Conservation (phyloP, 2,888 invertebrate genomes). For the Cybosia mesomella region DNA sequence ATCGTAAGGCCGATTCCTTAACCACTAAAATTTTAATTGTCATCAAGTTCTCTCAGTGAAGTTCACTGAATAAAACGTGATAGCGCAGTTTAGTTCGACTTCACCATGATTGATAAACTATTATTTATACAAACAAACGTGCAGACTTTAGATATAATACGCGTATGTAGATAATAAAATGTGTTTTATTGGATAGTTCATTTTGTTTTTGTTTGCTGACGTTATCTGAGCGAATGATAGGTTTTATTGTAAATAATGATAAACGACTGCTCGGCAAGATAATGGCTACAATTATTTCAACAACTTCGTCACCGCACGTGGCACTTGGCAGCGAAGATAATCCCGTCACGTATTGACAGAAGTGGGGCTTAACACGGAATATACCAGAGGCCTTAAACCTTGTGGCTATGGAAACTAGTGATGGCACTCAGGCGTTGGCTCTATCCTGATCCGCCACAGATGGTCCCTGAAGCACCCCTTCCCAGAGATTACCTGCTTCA, state of each 20-base stretch:
- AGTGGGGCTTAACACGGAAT: no score
- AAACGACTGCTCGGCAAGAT: slow-evolving; percentile 48
- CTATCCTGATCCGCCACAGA: no score
- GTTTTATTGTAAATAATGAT: slow-evolving; percentile 61
- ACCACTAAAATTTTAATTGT: no score
- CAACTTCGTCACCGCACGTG: slow-evolving; percentile 19
- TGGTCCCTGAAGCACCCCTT: no score
- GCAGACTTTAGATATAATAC: background rate
- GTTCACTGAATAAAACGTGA: background rate
- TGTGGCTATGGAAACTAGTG: no score
- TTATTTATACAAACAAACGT: slow-evolving; percentile 29
- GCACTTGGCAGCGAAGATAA: background rate
- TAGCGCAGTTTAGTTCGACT: background rate
- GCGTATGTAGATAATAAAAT: slow-evolving; percentile 30
- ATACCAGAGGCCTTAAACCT: no score
- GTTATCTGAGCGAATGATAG: slow-evolving; percentile 59
- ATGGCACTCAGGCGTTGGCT: no score
- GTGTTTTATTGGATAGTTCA: slow-evolving; percentile 35
- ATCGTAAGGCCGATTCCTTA: no score
- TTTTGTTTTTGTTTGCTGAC: slow-evolving; percentile 65
- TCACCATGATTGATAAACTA: background rate
- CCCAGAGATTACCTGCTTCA: no score
- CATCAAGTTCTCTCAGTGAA: no score
- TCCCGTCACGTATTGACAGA: background rate
- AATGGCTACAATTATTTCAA: slow-evolving; percentile 33